Evolutionary conservation across 2,888 invertebrate species (phyloP), one percentile per base, ranked within the genome.

Genomic region (Chesias legatella): DNA sequence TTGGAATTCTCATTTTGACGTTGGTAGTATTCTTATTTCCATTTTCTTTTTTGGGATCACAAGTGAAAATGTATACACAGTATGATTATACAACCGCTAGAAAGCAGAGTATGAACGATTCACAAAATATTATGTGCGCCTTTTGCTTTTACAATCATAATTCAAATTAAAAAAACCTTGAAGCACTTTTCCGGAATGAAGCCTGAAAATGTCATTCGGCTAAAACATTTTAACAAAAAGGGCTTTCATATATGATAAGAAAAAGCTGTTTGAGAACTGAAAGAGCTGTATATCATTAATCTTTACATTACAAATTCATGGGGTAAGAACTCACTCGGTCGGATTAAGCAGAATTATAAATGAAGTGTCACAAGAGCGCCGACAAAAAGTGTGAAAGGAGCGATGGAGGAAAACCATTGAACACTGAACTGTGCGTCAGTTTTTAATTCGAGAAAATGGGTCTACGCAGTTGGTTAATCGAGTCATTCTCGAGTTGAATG

Each of bases 271-370:
- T 47, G 35, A 43, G 51, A 48, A 46, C 46, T 47, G 67, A 75
- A 72, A 70, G 71, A 65, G 68, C 69, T 65, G 64, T 64, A 68
- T 71, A 76, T 74, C 81, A 83, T 86, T 83, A 84, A 86, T 85
- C 84, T 82, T 81, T 70, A 79, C 82, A 84, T 85, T 79, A 86
- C 79, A 83, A 81, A 83, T 86, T 86, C 84, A 83, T 80, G 81
- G 77, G 70, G 82, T 79, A 84, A 79, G 80, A 82, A 81, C 82
- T 85, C 82, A 81, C 80, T 82, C 81, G 77, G 78, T 81, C 65
- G 83, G 79, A 81, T 83, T 86, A 84, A 79, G 80, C 77, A 67
- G 80, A 82, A 84, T 84, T 84, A 85, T 85, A 85, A 85, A 86
- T 86, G 85, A 82, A 76, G 79, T 86, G 85, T 82, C 83, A 83